Evolutionary conservation across 2,797 vertebrate genomes (phyloP).

Genomic region (Hippopotamyrus pictus): DNA sequence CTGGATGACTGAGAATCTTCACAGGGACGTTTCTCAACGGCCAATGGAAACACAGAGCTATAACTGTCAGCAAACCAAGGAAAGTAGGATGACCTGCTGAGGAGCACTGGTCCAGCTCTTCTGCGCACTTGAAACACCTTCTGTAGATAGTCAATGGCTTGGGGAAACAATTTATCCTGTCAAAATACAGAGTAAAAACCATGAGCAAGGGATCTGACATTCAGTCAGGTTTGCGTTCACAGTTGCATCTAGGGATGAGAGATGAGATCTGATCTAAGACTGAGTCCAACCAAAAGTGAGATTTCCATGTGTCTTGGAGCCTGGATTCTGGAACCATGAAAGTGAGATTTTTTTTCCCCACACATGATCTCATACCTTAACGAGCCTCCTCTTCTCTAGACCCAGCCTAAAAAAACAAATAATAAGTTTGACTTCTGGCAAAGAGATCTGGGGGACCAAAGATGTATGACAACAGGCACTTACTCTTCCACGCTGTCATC

Average conservation of each 20-base stretch:
- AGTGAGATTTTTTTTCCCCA: not conserved
- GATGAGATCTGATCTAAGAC: not conserved
- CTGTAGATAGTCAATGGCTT: constrained; percentile 90
- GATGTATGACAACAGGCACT: constrained; percentile 38
- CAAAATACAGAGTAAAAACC: constrained; percentile 20
- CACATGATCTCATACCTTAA: constrained; percentile 61
- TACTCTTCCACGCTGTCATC: constrained; percentile 85
- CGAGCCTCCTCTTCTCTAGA: constrained; percentile 67
- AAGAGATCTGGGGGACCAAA: not conserved
- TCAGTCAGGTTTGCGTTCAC: not conserved
- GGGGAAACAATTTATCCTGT: constrained; percentile 88
- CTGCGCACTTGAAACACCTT: constrained; percentile 80
- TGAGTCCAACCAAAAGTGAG: not conserved
- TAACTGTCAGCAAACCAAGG: not conserved
- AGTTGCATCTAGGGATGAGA: not conserved
- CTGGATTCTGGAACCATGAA: not conserved
- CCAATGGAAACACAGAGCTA: not conserved
- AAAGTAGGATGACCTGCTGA: constrained; percentile 73
- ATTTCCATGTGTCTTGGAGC: not conserved
- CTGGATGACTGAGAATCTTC: not conserved
- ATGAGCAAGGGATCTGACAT: not conserved
- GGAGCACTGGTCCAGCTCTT: constrained; percentile 72
- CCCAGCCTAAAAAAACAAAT: constrained; percentile 52
- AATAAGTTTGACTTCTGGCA: not conserved
- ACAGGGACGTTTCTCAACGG: not conserved